Evolutionary conservation across 2,888 invertebrate genomes (phyloP).

Genomic region (Microdon myrmicae): DNA sequence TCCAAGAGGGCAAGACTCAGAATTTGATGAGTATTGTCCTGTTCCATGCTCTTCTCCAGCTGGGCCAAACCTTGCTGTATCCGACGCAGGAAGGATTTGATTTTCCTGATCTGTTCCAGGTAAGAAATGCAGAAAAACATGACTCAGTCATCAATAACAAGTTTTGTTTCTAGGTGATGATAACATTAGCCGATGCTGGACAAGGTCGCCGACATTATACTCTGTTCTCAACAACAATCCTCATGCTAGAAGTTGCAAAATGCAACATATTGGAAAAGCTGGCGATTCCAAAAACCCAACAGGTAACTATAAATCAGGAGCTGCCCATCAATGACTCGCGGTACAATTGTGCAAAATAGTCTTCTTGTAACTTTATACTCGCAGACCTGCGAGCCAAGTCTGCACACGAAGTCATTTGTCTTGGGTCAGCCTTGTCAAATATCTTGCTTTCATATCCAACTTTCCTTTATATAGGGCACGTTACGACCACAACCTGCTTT

Average conservation of each 20-base stretch:
- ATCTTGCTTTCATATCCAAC: too few species aligned
- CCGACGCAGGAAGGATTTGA: slow-evolving; percentile 75
- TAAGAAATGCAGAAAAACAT: slow-evolving; percentile 5
- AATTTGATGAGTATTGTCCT: slow-evolving; percentile 68
- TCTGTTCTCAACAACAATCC: slow-evolving; percentile 80
- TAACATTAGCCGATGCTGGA: slow-evolving; percentile 86
- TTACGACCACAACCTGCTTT: slow-evolving; percentile 67
- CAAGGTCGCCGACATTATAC: slow-evolving; percentile 77
- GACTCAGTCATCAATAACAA: too few species aligned
- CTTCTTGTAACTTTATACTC: too few species aligned
- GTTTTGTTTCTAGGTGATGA: slow-evolving; percentile 72
- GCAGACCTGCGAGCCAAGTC: too few species aligned
- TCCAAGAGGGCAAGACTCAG: slow-evolving; percentile 71
- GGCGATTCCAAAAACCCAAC: slow-evolving; percentile 49
- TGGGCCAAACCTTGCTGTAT: slow-evolving; percentile 75
- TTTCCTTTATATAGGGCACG: too few species aligned
- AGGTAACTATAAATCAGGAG: slow-evolving; percentile 51
- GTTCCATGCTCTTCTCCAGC: slow-evolving; percentile 78
- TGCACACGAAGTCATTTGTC: too few species aligned
- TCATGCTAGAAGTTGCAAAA: slow-evolving; percentile 83
- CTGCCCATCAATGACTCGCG: too few species aligned
- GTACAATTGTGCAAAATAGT: too few species aligned
- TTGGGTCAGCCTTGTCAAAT: too few species aligned
- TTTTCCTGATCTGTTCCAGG: slow-evolving; percentile 78
- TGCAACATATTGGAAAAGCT: slow-evolving; percentile 61